phyloP scores from a whole-genome alignment of 2,888 invertebrate genomes.

The Theretra japonica region DNA sequence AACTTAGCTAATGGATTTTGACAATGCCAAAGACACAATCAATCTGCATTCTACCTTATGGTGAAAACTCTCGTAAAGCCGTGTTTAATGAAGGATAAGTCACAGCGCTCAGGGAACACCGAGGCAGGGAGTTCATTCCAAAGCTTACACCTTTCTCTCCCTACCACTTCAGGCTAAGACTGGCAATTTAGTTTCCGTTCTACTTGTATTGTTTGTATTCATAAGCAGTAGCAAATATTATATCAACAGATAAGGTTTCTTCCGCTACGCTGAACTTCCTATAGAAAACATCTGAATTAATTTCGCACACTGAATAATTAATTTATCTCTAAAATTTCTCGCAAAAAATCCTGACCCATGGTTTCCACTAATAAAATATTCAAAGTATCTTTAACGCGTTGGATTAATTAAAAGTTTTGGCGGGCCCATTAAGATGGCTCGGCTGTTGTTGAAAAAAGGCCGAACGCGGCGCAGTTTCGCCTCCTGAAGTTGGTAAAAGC shows the following conservation, averaged over 20 bases:
- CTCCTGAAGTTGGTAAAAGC: constrained; percentile 44
- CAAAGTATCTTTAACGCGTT: constrained; percentile 65
- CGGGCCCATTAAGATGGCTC: constrained; percentile 66
- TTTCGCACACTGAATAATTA: not conserved
- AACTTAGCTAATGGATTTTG: no score
- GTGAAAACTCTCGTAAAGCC: no score
- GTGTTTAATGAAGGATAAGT: no score
- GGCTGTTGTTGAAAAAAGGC: constrained; percentile 45
- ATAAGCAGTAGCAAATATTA: no score
- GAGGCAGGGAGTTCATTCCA: no score
- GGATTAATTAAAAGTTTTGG: constrained; percentile 75
- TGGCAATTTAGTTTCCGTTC: not conserved
- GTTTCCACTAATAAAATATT: constrained; percentile 56
- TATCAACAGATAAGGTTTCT: not conserved
- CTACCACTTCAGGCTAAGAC: no score
- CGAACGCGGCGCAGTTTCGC: constrained; percentile 45
- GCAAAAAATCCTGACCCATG: constrained; percentile 36
- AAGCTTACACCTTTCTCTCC: no score
- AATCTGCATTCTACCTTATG: no score
- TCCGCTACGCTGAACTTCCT: not conserved
- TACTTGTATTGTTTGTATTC: no score
- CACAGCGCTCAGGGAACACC: no score
- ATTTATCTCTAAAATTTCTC: constrained; percentile 1
- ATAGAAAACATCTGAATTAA: not conserved
- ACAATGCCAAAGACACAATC: no score